Evolutionary conservation across 1,140 invertebrate species (phyloP), one percentile per base, ranked within the genome.

Genomic region (Lysiphlebus fabarum): DNA sequence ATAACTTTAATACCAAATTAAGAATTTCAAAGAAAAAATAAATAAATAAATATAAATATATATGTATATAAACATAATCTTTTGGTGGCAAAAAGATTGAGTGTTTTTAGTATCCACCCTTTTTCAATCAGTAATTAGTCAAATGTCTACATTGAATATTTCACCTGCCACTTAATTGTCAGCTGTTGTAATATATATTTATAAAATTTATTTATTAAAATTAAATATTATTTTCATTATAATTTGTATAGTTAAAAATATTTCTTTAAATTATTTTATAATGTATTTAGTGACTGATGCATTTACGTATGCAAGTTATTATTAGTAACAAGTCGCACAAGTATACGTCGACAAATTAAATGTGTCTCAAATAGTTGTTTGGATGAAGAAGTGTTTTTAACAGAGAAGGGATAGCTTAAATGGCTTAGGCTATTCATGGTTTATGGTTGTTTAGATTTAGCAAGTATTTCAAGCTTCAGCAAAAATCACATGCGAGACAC

Each of bases 71-170:
- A 50, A 56, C 11, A 33, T 26, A 38, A 43, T 40, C n/a, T 49
- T 12, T 34, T 4, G 43, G 44, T 49, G 51, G 58, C 33, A 6
- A 40, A 17, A 40, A 58, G 47, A 42, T 44, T 51, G 56, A 37
- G 43, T 56, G 60, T 58, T 63, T 51, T 62, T 51, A 37, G 59
- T 47, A 68, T 68, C 71, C 71, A 70, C 72, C 72, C 71, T 71
- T 74, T 69, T 60, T 58, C 65, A 68, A 73, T 74, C 68, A 65
- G 61, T 50, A 66, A 67, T 73, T 74, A 73, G 66, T 74, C 71
- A 74, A 48, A 43, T 58, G 72, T 71, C 70, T 66, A 17, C 43
- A 33, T 38, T n/a, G 11, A n/a, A 51, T 37, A 51, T 51, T 51
- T 51, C 72, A 73, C 70, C 70, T 74, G 71, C 63, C 65, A 62